Base-by-base conservation (phyloP, 2,797 vertebrate genomes). In the Enteromius radiatus region DNA sequence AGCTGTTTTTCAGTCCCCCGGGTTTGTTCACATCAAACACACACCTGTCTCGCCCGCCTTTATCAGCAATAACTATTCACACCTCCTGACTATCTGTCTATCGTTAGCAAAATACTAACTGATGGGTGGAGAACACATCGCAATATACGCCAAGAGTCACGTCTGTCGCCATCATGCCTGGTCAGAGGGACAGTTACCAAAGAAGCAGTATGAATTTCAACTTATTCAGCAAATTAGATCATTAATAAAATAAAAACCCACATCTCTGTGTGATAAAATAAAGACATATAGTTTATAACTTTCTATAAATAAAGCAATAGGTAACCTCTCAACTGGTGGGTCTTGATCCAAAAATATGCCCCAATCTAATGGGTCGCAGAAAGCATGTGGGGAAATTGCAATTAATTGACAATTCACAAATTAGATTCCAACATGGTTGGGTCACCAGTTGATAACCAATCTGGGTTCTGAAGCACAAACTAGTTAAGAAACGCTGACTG, bases 41-140 rank as follows among this genome's bases (percentile, higher is more conserved):
- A 43, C 59, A 80, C 41, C 26, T 78, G 64, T 56, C 56, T 73
- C 63, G 17, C 21, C 49, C 43, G 0, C 63, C 64, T 83, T 81
- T 78, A 76, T 75, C 31, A 31, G 43, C 68, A 71, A 77, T 79
- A 74, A 84, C 26, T 64, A 63, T 86, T 88, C 76, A 75, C 84
- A 84, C 84, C 23, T 75, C 36, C 68, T 31, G 63, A 80, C 56
- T 82, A 75, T 47, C 71, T 73, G 64, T 63, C 76, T 75, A 43
- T 84, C 49, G 47, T 84, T 82, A 54, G 23, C 54, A 61, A 74
- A 64, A 83, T 82, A 79, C 84, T 81, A 84, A 84, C 80, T 76
- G 80, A 84, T 84, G 84, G 80, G 84, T 84, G 84, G 86, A 80
- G 82, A 86, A 86, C 59, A 71, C 17, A 23, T 78, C 52, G 61